phyloP scores from a whole-genome alignment of 2,888 invertebrate genomes.

The Epirrita christyi region DNA sequence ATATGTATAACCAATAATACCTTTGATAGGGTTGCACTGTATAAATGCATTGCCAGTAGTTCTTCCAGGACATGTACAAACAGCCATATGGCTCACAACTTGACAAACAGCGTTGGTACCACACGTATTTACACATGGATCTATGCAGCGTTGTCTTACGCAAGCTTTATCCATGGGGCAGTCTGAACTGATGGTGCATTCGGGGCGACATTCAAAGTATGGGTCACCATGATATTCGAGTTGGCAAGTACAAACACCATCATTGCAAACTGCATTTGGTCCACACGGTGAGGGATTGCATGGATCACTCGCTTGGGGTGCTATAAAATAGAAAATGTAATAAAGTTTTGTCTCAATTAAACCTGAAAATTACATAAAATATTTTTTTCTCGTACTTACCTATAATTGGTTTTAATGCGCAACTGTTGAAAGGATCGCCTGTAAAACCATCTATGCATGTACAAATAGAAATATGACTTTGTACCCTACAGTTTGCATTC shows the following conservation, averaged over 20 bases:
- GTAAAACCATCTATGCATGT: constrained; percentile 88
- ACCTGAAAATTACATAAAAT: not conserved
- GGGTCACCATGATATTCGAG: constrained; percentile 88
- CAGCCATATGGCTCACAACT: constrained; percentile 90
- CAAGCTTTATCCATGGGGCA: constrained; percentile 89
- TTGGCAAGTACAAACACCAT: constrained; percentile 86
- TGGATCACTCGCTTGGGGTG: constrained; percentile 69
- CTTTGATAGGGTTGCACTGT: constrained; percentile 85
- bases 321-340: constrained; percentile 45
- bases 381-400: constrained; percentile 62
- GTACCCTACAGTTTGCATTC: constrained; percentile 89
- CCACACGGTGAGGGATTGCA: constrained; percentile 89
- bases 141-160: constrained; percentile 87
- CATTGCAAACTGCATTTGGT: constrained; percentile 84
- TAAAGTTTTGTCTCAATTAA: not conserved
- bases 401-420: constrained; percentile 83
- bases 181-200: constrained; percentile 90
- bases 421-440: constrained; percentile 91
- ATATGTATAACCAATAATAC: too few species aligned
- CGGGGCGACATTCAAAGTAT: constrained; percentile 88
- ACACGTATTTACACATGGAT: constrained; percentile 91
- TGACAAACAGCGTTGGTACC: constrained; percentile 89
- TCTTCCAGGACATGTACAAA: constrained; percentile 89
- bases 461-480: constrained; percentile 91
- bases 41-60: constrained; percentile 90